These are phyloP conservation scores for Cheirogaleus major DNA, from an alignment of 2,797 vertebrate genomes.

Conservation along the genomic window DNA sequence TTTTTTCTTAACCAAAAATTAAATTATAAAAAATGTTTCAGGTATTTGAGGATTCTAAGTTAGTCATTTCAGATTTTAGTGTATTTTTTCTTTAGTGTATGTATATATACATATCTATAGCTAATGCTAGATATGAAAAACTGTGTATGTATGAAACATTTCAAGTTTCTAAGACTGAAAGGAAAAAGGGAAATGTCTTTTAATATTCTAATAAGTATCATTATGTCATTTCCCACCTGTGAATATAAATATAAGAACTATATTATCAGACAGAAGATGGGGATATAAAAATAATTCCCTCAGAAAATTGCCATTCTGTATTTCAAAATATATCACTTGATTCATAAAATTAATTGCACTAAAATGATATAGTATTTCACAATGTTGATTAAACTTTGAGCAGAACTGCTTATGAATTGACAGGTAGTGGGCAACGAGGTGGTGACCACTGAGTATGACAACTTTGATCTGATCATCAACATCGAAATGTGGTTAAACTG, in stretches of 20 bases:
- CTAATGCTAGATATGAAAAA: background rate
- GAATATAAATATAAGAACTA: constrained; percentile 18
- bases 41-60: background rate
- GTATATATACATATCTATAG: background rate
- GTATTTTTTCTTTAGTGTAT: background rate
- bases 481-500: background rate
- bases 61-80: background rate
- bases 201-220: background rate
- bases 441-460: background rate
- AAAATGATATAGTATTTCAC: background rate
- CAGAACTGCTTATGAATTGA: background rate
- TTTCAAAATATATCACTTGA: constrained; percentile 2
- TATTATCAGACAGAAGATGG: background rate
- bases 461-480: background rate
- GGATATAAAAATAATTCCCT: constrained; percentile 19
- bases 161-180: constrained; percentile 21
- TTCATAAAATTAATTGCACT: background rate
- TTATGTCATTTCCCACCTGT: constrained; percentile 15
- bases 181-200: background rate
- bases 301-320: background rate
- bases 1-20: background rate
- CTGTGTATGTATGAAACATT: background rate
- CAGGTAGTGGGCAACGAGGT: accelerated
- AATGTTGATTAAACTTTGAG: background rate
- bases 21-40: background rate